These are phyloP conservation scores for Machimus rusticus DNA, from an alignment of 2,888 invertebrate genomes.

Conservation along the genomic window DNA sequence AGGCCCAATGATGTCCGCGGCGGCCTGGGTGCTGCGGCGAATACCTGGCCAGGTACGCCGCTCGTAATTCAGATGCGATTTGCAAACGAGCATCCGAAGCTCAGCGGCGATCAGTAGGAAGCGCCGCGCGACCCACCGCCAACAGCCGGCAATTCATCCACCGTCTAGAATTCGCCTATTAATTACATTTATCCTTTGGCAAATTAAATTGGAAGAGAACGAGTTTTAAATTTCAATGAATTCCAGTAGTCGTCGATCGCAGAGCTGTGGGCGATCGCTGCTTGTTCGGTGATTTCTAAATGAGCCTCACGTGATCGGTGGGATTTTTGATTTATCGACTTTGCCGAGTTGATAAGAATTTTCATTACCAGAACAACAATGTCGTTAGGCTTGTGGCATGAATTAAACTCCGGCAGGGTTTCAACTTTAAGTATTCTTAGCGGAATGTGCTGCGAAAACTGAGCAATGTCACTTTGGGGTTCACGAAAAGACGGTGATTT, in stretches of 20 bases:
- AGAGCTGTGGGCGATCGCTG: not conserved
- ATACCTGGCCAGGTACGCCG: not conserved
- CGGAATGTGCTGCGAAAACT: not conserved
- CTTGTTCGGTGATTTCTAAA: not conserved
- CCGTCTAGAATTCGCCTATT: not conserved
- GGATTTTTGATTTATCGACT: not conserved
- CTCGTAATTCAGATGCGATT: not conserved
- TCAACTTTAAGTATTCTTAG: not conserved
- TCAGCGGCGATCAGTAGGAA: not conserved
- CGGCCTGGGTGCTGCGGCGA: not conserved
- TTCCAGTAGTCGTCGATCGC: not conserved
- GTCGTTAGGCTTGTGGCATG: not conserved
- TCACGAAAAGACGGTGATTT: constrained; percentile 6
- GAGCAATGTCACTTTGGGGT: not conserved
- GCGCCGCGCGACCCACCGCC: not conserved
- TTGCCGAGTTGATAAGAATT: not conserved
- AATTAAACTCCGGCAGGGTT: not conserved
- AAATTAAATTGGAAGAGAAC: not conserved
- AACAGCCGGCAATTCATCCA: not conserved
- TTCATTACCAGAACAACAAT: constrained; percentile 15
- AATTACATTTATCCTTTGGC: constrained; percentile 17
- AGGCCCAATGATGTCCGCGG: not conserved
- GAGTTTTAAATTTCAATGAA: constrained; percentile 14
- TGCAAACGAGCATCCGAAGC: not conserved
- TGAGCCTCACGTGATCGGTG: constrained; percentile 1